phyloP scores from a whole-genome alignment of 2,888 invertebrate genomes.

The Rhingia campestris region DNA sequence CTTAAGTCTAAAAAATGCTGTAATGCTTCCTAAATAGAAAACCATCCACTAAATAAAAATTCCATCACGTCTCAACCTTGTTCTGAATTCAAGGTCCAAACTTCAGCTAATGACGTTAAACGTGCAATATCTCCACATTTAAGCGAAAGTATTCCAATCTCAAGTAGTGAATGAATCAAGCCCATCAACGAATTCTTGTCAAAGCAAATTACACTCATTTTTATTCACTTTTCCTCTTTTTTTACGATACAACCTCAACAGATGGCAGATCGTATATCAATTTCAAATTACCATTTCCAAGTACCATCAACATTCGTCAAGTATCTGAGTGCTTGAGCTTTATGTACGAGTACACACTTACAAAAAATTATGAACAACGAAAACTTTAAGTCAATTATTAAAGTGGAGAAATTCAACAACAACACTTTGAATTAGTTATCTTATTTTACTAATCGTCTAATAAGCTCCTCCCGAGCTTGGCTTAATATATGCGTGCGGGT shows the following conservation, averaged over 20 bases:
- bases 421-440: conserved; percentile 29
- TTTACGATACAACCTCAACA: neutral
- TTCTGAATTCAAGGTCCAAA: no score
- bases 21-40: no score
- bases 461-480: neutral
- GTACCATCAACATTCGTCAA: conserved; percentile 6
- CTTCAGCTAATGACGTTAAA: no score
- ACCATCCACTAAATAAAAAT: no score
- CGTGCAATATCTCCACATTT: no score
- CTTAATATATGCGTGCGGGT: neutral
- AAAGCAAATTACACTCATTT: neutral
- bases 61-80: no score
- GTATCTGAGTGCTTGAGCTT: neutral
- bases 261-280: conserved; percentile 8
- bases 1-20: no score
- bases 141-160: no score
- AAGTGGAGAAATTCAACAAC: conserved; percentile 3
- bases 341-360: conserved; percentile 1
- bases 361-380: neutral
- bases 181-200: neutral
- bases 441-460: conserved; percentile 13
- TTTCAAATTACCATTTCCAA: conserved; percentile 2
- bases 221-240: neutral
- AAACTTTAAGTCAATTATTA: conserved; percentile 38
- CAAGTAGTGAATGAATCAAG: no score